Conservation (phyloP, 2,113 vertebrate genomes). For the Mustelus asterias region DNA sequence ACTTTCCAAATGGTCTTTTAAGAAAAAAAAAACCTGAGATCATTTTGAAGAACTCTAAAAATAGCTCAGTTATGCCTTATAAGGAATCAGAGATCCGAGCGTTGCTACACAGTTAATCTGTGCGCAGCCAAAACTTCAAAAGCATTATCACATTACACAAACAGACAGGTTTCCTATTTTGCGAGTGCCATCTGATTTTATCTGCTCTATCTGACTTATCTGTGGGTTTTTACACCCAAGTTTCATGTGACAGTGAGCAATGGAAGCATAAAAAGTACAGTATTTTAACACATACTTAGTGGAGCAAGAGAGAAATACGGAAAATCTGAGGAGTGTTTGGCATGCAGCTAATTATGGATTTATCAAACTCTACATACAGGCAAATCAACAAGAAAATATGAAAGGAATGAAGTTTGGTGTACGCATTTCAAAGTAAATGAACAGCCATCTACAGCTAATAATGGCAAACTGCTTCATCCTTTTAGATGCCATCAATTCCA, state of each 20-base stretch:
- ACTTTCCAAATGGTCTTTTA: neutral
- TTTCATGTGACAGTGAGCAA: neutral
- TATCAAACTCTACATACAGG: neutral
- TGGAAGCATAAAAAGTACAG: neutral
- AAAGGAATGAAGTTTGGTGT: constrained; percentile 2
- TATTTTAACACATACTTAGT: neutral
- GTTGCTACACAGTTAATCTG: neutral
- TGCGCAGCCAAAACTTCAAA: neutral
- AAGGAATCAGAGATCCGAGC: constrained; percentile 7
- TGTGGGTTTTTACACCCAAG: neutral
- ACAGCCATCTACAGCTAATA: neutral
- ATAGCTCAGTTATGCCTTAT: constrained; percentile 35
- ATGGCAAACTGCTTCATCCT: constrained; percentile 9
- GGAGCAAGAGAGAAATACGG: neutral
- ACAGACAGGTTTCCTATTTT: neutral
- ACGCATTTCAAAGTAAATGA: neutral
- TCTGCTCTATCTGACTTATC: neutral
- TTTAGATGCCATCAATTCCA: constrained; percentile 19
- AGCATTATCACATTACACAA: neutral
- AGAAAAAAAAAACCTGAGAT: neutral
- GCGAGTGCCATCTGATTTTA: neutral
- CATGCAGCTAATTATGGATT: neutral
- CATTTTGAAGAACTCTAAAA: constrained; percentile 20
- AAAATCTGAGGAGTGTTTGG: neutral
- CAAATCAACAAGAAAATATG: neutral